Conservation (phyloP, 2,113 vertebrate genomes). For the Petromus typicus region DNA sequence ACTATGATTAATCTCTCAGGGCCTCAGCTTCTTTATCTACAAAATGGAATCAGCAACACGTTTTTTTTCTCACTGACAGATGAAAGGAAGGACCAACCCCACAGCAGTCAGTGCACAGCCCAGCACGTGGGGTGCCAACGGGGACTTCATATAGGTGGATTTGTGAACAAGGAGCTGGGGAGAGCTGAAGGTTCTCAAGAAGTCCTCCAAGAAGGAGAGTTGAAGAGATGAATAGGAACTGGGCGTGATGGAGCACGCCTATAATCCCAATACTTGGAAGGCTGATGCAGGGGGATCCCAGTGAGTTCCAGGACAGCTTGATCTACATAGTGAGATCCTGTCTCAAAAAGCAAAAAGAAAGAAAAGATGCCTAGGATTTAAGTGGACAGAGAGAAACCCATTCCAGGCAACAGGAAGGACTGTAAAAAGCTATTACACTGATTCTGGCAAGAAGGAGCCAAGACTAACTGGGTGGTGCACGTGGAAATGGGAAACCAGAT, state of each 20-base stretch:
- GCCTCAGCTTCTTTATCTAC: slow-evolving; percentile 33
- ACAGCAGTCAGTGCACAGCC: not conserved
- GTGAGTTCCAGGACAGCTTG: no score
- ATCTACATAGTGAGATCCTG: no score
- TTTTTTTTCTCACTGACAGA: not conserved
- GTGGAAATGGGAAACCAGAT: not conserved
- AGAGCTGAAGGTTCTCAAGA: not conserved
- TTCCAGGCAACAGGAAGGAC: not conserved
- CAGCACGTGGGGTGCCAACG: accelerated
- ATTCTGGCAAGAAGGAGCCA: not conserved
- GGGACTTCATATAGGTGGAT: not conserved
- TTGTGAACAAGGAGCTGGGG: not conserved
- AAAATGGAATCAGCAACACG: not conserved
- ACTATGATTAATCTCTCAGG: not conserved
- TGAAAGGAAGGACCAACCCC: not conserved
- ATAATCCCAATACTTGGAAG: no score
- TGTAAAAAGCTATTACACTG: not conserved
- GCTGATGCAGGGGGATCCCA: no score
- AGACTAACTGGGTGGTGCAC: not conserved
- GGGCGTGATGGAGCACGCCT: no score
- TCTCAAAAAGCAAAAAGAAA: no score
- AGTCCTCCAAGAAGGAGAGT: not conserved
- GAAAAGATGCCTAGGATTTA: not conserved
- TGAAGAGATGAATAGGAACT: no score
- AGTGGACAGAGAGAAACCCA: not conserved